phyloP scores from a whole-genome alignment of 2,113 vertebrate genomes.

The Ciconia maguari region DNA sequence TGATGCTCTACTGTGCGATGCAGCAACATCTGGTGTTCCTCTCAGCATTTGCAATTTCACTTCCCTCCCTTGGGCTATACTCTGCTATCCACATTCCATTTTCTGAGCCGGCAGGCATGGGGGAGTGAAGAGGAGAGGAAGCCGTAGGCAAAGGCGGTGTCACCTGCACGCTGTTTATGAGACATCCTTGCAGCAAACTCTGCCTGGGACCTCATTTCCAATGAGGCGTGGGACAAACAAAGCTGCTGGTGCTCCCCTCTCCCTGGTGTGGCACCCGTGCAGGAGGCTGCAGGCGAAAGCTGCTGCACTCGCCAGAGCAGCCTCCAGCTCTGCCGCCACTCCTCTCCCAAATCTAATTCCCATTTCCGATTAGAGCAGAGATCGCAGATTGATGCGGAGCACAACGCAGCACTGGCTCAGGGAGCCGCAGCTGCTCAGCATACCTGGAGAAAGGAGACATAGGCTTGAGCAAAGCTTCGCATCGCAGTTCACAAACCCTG shows the following conservation, averaged over 20 bases:
- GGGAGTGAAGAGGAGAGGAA: background rate
- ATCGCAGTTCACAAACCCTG: background rate
- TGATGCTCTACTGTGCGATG: background rate
- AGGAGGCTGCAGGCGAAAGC: background rate
- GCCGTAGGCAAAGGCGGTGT: background rate
- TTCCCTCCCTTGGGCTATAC: background rate
- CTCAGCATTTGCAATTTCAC: background rate
- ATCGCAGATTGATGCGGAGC: background rate
- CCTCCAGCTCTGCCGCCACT: background rate
- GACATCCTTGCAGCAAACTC: background rate
- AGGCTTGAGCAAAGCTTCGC: background rate
- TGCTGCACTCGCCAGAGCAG: background rate
- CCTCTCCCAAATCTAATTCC: background rate
- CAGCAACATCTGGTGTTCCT: background rate
- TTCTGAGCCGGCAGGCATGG: background rate
- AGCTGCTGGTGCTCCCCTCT: background rate
- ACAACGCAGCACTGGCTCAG: background rate
- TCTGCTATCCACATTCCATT: background rate
- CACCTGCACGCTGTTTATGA: background rate
- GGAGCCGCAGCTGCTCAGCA: background rate
- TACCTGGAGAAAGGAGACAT: accelerated
- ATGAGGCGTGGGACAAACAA: accelerated
- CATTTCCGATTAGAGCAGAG: background rate
- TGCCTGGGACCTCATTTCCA: background rate
- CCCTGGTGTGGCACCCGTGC: accelerated